Base-by-base conservation (phyloP, 1,140 invertebrate genomes). In the Hormaphis cornu region DNA sequence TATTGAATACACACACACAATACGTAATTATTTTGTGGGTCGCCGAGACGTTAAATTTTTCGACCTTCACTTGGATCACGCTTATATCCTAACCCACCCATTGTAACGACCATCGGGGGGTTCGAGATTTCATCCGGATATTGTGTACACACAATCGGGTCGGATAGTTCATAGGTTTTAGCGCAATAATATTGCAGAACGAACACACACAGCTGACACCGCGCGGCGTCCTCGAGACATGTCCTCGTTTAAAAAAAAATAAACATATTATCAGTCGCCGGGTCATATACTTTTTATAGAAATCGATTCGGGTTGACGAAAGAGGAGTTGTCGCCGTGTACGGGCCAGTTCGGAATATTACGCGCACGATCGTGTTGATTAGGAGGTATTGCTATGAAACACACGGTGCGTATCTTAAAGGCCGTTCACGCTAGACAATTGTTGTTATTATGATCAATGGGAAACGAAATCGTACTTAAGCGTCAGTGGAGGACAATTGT, bases 211-310 rank as follows among this genome's bases (percentile, higher is more conserved):
- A 44, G 46, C 26, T 30, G 40, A 20, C 28, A 18, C 10, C n/a
- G 30, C 42, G 46, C 30, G 58, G 46, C 12, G 58, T 46, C 58
- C 40, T 63, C n/a, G 6, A 46, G 40, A n/a, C 26, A 46, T 10
- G 58, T 46, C 26, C 26, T 20, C 35, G 35, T 40, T 22, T 24
- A 40, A 40, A 40, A 58, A n/a, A n/a, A n/a, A n/a, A n/a, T n/a
- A n/a, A n/a, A n/a, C n/a, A n/a, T n/a, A n/a, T n/a, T n/a, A 58
- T 35, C 14, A 58, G n/a, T 58, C 35, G 54, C 33, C 54, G 18
- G 14, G n/a, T n/a, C 37, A 58, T 40, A 37, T 35, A 16, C 20
- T 5, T 56, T 35, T 14, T 56, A 58, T 58, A 24, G 54, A 58
- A 37, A 37, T 7, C 14, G 20, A 37, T n/a, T 37, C 16, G 1